A percentile compares a stretch with the other conserved stretches of the same genome.
Conservation (phyloP, 2,797 vertebrate species). For the Lates japonicus region DNA sequence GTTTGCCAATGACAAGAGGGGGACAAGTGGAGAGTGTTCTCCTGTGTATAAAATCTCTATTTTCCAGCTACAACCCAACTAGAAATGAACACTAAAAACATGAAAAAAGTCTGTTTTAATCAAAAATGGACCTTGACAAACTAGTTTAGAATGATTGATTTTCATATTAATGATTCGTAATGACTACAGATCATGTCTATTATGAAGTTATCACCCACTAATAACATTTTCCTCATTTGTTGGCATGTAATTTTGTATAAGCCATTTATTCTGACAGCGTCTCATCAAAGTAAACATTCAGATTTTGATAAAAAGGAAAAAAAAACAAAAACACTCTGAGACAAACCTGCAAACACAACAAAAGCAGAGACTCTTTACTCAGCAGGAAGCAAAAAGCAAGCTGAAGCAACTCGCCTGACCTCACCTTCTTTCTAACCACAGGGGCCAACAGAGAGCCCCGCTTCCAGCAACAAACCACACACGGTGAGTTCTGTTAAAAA, state of each 20-base stretch:
- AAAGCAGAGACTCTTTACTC: constrained; percentile 47
- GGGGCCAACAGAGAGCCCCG: constrained; percentile 16
- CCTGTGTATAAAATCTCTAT: background rate
- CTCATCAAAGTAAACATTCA: constrained; percentile 37
- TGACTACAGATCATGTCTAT: constrained; percentile 17
- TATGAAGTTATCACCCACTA: background rate
- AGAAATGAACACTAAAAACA: constrained; percentile 26
- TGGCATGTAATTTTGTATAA: constrained; percentile 24
- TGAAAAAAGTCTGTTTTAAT: constrained; percentile 5
- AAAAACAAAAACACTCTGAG: background rate
- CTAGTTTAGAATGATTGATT: background rate
- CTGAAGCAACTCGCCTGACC: constrained; percentile 47
- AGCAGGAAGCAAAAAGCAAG: constrained; percentile 60
- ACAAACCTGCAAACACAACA: constrained; percentile 48
- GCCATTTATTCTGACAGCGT: constrained; percentile 23
- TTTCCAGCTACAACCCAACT: constrained; percentile 3
- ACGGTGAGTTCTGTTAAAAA: constrained; percentile 81
- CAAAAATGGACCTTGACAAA: constrained; percentile 6
- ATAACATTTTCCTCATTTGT: constrained; percentile 10
- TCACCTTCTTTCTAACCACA: constrained; percentile 56
- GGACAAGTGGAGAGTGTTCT: constrained; percentile 29
- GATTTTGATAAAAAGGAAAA: constrained; percentile 18
- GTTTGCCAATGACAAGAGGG: constrained; percentile 29
- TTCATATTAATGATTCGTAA: constrained; percentile 25
- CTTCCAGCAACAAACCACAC: constrained; percentile 67